Evolutionary conservation across 30 jellyfish, hydroid and myxozoan genomes (phyloP), one percentile per base, ranked within the genome.

Genomic region (Aurelia aurita): DNA sequence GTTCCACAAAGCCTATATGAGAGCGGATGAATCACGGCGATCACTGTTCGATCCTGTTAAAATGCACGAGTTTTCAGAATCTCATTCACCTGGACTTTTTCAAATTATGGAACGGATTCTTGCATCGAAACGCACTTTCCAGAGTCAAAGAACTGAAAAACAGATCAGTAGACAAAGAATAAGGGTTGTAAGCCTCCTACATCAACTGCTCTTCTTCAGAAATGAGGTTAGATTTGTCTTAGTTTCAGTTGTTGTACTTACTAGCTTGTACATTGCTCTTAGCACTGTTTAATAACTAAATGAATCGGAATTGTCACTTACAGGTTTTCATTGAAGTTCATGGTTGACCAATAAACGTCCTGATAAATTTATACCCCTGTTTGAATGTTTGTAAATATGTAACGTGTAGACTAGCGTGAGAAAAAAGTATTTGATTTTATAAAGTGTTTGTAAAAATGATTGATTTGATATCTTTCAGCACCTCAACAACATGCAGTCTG

Each of bases 181-280:
- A 61, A 61, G 73, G 35, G 73, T 15, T 61, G 73, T 22, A 5
- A 61, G 73, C 73, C 47, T 61, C 73, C 73, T 61, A 16, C 73
- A 61, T 61, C 73, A 61, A 61, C 73, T 61, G 47, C 73, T 61
- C 73, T 61, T 61, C 73, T 61, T 61, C 20, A 61, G 73, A 9
- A 61, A 61, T 20, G 47, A 61, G 73, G 73, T 61, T 16, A 61
- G 73, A 61, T 61, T 61, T 8, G 8, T 8, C 11, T 20, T 20
- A 19, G 10, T 19, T 19, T 57, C 9, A 19, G 29, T 19, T 57
- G 9, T 57, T 7, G 29, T 12, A 61, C 20, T 61, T 61, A 61
- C 73, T 18, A 61, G 73, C 73, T 61, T 61, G n/a, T 14, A 61
- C 28, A 61, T 3, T 61, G 13, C 73, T 61, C 3, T 61, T 61